phyloP scores from a whole-genome alignment of 2,888 invertebrate species.

The Drosophila meridionalis region DNA sequence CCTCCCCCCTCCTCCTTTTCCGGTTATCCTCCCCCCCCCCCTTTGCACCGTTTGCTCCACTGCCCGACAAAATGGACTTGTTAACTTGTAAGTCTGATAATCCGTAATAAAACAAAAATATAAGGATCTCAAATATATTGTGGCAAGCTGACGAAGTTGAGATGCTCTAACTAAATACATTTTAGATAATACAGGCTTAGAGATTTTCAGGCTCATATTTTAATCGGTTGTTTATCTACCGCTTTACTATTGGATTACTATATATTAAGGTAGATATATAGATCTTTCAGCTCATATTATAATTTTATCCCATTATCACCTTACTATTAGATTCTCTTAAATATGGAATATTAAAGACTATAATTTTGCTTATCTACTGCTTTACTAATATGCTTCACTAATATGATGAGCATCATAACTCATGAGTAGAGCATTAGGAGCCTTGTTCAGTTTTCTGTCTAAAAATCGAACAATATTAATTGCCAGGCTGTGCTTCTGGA shows the following conservation, averaged over 20 bases:
- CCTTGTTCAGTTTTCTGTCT: no score
- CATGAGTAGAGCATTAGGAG: no score
- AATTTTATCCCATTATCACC: no score
- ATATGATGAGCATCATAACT: no score
- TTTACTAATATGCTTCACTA: no score
- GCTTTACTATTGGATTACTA: not conserved
- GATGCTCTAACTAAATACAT: constrained; percentile 8
- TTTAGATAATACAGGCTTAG: not conserved
- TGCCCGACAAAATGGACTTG: constrained; percentile 49
- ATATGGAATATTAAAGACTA: no score
- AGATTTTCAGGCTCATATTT: not conserved
- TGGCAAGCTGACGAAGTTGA: not conserved
- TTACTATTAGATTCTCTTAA: no score
- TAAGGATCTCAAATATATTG: not conserved
- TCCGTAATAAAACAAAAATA: constrained; percentile 35
- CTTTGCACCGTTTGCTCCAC: not conserved
- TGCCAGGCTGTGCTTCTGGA: no score
- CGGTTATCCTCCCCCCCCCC: not conserved
- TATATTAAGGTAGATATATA: no score
- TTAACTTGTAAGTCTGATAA: constrained; percentile 57
- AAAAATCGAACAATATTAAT: no score
- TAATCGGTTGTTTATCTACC: not conserved
- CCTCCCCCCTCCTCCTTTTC: not conserved
- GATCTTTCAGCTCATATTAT: no score
- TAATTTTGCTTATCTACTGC: no score